Base-by-base conservation (phyloP, 2,797 vertebrate genomes). In the Oreonectes daqikongensis region DNA sequence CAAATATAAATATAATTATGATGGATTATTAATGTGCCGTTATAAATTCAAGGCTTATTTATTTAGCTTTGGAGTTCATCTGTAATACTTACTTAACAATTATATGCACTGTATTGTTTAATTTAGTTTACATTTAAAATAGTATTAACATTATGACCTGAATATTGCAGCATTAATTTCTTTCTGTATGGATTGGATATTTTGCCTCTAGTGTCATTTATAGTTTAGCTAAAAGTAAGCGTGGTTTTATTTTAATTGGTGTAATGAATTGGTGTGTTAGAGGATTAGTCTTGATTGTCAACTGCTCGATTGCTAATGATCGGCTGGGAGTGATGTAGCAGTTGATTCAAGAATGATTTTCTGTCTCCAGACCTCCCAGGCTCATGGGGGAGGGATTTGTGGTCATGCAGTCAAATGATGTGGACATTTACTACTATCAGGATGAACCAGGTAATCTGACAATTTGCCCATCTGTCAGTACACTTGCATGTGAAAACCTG, bases 361-460 rank as follows among this genome's bases (percentile, higher is more conserved):
- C 77, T 20, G 32, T 80, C n/a, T 55, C 1, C 69, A 99, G 98
- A 81, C 97, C 98, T 12, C 98, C 98, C 0, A 94, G 98, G 81
- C 92, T 99, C 84, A 99, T 99, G 98, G 98, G 98, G 72, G 98
- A 99, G 91, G 98, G 98, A 32, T 99, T 99, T 89, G 98, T 99
- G 81, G 97, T 99, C 66, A 93, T 99, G 97, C 97, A 99, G 85
- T 99, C 97, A 74, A 99, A 99, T 69, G 98, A 99, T 83, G 96
- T 99, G 57, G 97, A 98, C 85, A 97, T 99, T 87, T 99, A 99
- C 86, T 99, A 99, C 81, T 99, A 99, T 78, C 97, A 96, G 92
- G 98, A 99, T 85, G 95, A 99, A 87, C 97, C 98, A 87, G 98
- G 98, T 98, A 64, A 70, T 48, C 44, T 12, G 12, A 57, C 91